Evolutionary conservation across 1,140 invertebrate species (phyloP).

Genomic region (Ceratosolen solmsi): DNA sequence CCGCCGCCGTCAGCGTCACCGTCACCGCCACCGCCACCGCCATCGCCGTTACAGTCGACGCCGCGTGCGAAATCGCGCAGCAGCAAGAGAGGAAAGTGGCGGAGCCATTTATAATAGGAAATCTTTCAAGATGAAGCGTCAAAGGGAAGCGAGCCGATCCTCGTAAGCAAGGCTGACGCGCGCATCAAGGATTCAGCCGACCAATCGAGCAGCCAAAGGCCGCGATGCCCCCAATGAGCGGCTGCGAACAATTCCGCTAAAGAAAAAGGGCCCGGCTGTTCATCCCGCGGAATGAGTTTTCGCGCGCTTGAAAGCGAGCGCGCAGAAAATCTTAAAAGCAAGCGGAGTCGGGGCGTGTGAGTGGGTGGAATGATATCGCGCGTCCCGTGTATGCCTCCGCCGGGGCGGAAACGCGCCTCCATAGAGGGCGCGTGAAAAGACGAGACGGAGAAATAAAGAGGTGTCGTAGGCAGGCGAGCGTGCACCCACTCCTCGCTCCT

Average conservation of each 20-base stretch:
- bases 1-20: too few species aligned
- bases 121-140: background rate
- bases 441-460: constrained; percentile 59
- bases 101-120: too few species aligned
- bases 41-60: too few species aligned
- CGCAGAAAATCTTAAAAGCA: background rate
- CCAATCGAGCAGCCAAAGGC: background rate
- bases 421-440: constrained; percentile 72
- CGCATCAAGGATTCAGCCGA: background rate
- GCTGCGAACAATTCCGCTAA: background rate
- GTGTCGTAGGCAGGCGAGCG: constrained; percentile 25
- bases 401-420: constrained; percentile 62
- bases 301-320: background rate
- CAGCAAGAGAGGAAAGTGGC: too few species aligned
- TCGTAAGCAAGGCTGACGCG: background rate
- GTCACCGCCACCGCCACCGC: too few species aligned
- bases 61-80: too few species aligned
- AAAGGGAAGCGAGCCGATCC: background rate
- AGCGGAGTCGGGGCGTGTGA: constrained; percentile 50
- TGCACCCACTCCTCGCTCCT: constrained; percentile 58
- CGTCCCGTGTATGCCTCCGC: constrained; percentile 48
- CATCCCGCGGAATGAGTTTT: background rate
- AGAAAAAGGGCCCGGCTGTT: background rate
- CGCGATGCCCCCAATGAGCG: background rate
- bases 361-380: constrained; percentile 56